Evolutionary conservation across 2,888 invertebrate genomes (phyloP).

Genomic region (Tethea ocularis): DNA sequence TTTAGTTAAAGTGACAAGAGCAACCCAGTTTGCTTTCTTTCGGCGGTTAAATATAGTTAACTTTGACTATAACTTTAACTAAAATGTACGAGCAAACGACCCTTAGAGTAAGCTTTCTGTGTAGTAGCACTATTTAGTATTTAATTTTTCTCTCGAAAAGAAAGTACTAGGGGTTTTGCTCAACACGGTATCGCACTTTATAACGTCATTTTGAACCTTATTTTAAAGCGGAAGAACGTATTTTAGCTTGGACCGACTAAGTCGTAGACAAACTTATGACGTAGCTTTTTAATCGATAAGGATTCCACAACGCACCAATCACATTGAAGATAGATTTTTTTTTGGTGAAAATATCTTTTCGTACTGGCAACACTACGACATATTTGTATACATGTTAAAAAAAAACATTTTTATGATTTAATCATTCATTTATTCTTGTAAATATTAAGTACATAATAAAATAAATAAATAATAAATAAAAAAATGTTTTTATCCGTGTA

Average conservation of each 20-base stretch:
- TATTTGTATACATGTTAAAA: conserved; percentile 9
- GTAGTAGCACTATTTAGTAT: too few species aligned
- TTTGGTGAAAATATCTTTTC: conserved; percentile 11
- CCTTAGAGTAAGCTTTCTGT: too few species aligned
- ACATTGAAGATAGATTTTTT: not conserved
- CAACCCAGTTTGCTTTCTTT: too few species aligned
- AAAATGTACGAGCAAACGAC: too few species aligned
- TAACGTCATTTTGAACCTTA: not conserved
- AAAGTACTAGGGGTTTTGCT: not conserved
- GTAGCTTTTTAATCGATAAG: not conserved
- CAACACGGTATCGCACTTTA: not conserved
- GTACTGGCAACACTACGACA: conserved; percentile 8
- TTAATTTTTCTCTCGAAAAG: too few species aligned
- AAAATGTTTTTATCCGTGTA: conserved; percentile 54
- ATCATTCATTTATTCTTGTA: conserved; percentile 48
- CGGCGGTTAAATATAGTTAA: too few species aligned
- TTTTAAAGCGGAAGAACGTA: not conserved
- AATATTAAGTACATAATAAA: conserved; percentile 66
- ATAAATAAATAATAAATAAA: conserved; percentile 23
- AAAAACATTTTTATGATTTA: conserved; percentile 15
- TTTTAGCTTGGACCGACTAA: not conserved
- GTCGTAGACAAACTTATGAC: not conserved
- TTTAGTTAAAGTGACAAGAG: too few species aligned
- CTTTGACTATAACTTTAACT: too few species aligned
- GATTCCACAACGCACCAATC: conserved; percentile 4